Evolutionary conservation across 2,888 invertebrate genomes (phyloP), one percentile per base, ranked within the genome.

Genomic region (Cheiracanthium punctorium): DNA sequence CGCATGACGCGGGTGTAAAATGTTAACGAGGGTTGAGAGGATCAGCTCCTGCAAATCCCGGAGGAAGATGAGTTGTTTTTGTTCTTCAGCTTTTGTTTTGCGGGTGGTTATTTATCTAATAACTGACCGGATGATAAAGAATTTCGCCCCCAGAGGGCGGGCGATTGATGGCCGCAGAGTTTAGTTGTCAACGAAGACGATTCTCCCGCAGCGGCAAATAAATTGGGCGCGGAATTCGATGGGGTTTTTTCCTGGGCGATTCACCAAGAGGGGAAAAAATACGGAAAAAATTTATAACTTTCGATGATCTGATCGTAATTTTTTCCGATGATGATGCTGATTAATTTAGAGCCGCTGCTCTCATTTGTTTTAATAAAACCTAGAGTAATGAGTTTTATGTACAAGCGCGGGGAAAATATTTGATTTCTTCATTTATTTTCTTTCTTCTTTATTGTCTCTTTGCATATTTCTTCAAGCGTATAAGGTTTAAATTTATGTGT

Each of bases 21-120:
- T 69, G 84, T 74, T 79, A 79, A 79, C 79, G 74, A 84, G 79
- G 65, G 77, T 72, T 77, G 77, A 75, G 70, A 75, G 33, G 81
- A 58, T 82, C 37, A 65, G 48, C 33, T 84, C 65, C 74, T 79
- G 76, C 33, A 79, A 74, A 74, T 79, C 69, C 72, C 33, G 41
- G n/a, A 30, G 72, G 69, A 74, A 77, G 72, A 74, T 84, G 73
- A 79, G 43, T 37, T 41, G 32, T 77, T 30, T 72, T 77, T 74
- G 17, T 70, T 33, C 58, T 70, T 69, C 32, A 43, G 48, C 37
- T 72, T 72, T 72, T 30, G 30, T 48, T 58, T 72, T 48, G 29
- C 48, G 37, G 29, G 30, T 30, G n/a, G 43, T 28, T 72, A 72
- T 72, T 72, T 43, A 41, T 41, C 72, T 72, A 72, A 72, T 41